Percentiles rank a stretch among this genome's conserved stretches.
phyloP scores from a whole-genome alignment of 2,797 vertebrate species.

The Fratercula arctica region DNA sequence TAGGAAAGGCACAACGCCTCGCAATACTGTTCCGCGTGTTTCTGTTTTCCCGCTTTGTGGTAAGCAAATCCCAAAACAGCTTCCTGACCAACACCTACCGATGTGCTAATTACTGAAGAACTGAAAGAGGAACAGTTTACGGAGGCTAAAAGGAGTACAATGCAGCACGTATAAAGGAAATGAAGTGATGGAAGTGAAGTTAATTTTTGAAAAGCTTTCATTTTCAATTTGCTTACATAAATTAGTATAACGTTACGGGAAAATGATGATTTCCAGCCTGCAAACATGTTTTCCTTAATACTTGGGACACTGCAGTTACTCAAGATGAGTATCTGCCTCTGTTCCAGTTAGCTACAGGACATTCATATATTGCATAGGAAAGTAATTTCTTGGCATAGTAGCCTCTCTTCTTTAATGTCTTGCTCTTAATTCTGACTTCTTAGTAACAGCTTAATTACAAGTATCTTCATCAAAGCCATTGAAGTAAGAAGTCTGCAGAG shows the following conservation, averaged over 20 bases:
- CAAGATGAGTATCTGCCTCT: not conserved
- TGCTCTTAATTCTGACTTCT: not conserved
- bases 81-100: not conserved
- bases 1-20: not conserved
- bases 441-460: not conserved
- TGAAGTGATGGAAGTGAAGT: not conserved
- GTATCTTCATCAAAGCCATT: not conserved
- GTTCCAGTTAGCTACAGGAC: not conserved
- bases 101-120: not conserved
- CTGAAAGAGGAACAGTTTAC: not conserved
- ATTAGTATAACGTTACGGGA: not conserved
- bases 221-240: not conserved
- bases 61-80: not conserved
- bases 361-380: not conserved
- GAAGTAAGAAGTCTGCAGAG: not conserved
- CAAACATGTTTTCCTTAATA: not conserved
- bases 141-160: not conserved
- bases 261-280: not conserved
- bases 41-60: not conserved
- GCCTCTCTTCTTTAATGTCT: not conserved
- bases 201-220: not conserved
- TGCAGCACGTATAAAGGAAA: not conserved
- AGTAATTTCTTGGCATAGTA: not conserved
- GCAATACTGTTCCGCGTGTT: rapidly evolving
- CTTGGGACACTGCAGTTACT: not conserved